A percentile compares a stretch with the other conserved stretches of the same genome.
Evolutionary conservation across 2,113 vertebrate genomes (phyloP).

Genomic region (Oncorhynchus nerka): DNA sequence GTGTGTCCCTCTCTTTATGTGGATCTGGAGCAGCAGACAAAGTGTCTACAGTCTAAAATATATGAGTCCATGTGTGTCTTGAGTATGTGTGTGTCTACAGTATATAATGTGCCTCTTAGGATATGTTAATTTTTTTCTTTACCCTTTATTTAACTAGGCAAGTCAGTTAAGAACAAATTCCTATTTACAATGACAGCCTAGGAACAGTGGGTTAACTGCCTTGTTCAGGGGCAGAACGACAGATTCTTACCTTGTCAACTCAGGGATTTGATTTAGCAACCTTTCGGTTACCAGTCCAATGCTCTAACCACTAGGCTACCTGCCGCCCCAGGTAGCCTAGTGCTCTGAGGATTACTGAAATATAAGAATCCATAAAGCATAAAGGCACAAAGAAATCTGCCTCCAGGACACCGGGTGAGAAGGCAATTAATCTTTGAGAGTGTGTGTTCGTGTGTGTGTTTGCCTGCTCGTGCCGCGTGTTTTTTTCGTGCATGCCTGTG

Average conservation of each 20-base stretch:
- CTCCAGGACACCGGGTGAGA: not conserved
- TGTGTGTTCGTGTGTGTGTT: not conserved
- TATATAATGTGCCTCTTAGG: too few relatives aligned
- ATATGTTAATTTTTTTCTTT: not conserved
- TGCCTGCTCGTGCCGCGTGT: not conserved
- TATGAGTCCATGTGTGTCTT: not conserved
- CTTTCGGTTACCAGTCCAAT: too few relatives aligned
- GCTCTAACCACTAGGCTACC: too few relatives aligned
- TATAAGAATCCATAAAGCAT: not conserved
- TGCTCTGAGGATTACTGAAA: not conserved
- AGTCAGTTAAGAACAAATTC: too few relatives aligned
- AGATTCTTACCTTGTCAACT: too few relatives aligned
- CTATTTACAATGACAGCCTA: too few relatives aligned
- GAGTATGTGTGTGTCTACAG: not conserved
- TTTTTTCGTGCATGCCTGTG: conserved; percentile 12
- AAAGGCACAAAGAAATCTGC: not conserved
- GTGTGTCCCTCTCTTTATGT: not conserved
- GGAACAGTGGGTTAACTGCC: too few relatives aligned
- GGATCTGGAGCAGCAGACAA: not conserved
- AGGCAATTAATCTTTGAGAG: not conserved
- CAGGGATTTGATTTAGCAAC: too few relatives aligned
- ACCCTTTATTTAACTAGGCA: too few relatives aligned
- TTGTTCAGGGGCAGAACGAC: too few relatives aligned
- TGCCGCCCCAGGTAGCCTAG: too few relatives aligned
- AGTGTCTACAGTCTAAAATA: too few relatives aligned